Conservation (phyloP, 2,113 vertebrate genomes). For the Gymnobelideus leadbeateri region DNA sequence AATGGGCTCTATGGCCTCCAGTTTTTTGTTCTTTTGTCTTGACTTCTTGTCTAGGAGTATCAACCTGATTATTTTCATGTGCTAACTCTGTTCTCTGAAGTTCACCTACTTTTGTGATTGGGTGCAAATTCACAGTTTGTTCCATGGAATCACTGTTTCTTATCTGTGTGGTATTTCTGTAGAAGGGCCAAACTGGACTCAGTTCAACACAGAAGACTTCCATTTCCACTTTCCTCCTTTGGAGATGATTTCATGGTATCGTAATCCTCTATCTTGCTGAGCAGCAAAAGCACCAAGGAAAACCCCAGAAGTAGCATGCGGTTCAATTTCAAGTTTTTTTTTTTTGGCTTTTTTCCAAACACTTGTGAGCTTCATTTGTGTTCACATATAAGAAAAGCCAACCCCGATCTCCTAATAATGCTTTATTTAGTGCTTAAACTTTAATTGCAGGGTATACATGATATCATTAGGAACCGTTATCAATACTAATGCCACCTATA, state of each 20-base stretch:
- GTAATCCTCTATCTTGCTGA: conserved; percentile 74
- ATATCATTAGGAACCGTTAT: conserved; percentile 85
- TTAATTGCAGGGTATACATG: conserved; percentile 86
- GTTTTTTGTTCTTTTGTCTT: not conserved
- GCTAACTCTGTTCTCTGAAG: not conserved
- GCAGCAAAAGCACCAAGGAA: conserved; percentile 65
- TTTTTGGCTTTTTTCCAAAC: conserved; percentile 84
- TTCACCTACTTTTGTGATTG: not conserved
- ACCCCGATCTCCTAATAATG: conserved; percentile 82
- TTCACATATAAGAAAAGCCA: conserved; percentile 81
- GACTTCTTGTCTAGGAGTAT: not conserved
- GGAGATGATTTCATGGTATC: conserved; percentile 74
- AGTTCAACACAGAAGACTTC: conserved; percentile 53
- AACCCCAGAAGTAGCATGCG: conserved; percentile 79
- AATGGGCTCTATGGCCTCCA: not conserved
- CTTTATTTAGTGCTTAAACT: conserved; percentile 81
- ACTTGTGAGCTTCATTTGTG: conserved; percentile 82
- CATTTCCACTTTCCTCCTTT: conserved; percentile 64
- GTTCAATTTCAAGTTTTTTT: conserved; percentile 83
- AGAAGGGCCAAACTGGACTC: conserved; percentile 32
- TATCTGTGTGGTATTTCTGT: conserved; percentile 27
- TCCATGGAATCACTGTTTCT: conserved; percentile 8
- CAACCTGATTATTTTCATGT: not conserved
- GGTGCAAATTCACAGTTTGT: not conserved
- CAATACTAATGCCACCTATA: conserved; percentile 85